phyloP scores from a whole-genome alignment of 2,888 invertebrate species.

The Hipparchia sbordonii region DNA sequence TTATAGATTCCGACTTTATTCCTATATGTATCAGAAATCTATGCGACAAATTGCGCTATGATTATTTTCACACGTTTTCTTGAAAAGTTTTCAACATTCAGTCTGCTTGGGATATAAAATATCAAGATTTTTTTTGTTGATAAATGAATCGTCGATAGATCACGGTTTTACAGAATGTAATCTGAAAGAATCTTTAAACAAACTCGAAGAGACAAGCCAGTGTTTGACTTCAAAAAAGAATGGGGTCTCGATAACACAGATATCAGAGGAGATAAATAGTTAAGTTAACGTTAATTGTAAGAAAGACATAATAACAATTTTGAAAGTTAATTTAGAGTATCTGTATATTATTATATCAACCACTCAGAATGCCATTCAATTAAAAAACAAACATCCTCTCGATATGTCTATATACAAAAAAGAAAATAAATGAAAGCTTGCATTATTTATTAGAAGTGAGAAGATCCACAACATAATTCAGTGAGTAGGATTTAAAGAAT shows the following conservation, averaged over 20 bases:
- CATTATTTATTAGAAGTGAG: not conserved
- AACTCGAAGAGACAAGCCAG: too few relatives aligned
- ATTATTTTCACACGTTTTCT: not conserved
- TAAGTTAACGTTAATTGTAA: too few relatives aligned
- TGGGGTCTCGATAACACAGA: too few relatives aligned
- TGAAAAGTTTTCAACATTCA: too few relatives aligned
- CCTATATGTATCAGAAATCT: not conserved
- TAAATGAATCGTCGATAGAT: not conserved
- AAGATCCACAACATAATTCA: conserved; percentile 4
- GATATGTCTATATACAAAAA: not conserved
- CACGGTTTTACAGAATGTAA: not conserved
- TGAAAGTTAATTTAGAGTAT: too few relatives aligned
- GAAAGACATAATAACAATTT: too few relatives aligned
- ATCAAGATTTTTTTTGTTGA: not conserved
- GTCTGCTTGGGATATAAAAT: not conserved
- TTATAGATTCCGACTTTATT: conserved; percentile 4
- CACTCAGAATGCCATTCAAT: too few relatives aligned
- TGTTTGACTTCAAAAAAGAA: too few relatives aligned
- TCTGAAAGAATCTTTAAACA: not conserved
- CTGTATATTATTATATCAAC: too few relatives aligned
- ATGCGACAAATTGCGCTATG: not conserved
- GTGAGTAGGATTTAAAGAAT: conserved; percentile 4
- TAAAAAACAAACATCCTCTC: too few relatives aligned
- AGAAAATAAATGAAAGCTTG: not conserved
- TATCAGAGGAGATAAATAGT: too few relatives aligned